Evolutionary conservation across 2,888 invertebrate species (phyloP).

Genomic region (Zaprionus lineosus): DNA sequence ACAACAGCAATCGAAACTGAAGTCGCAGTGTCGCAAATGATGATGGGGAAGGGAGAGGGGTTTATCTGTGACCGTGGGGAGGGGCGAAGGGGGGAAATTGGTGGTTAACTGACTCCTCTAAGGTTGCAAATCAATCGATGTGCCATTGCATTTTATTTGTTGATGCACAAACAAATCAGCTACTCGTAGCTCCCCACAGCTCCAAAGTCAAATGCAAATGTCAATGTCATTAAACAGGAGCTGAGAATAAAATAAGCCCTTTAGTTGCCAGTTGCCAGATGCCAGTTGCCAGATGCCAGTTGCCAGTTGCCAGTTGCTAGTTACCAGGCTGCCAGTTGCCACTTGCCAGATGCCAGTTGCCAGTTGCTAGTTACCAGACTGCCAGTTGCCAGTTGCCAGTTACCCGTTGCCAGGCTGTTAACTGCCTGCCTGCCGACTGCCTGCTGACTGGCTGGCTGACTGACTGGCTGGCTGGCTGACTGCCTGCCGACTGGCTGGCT

Average conservation of each 20-base stretch:
- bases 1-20: constrained; percentile 8
- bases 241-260: constrained; percentile 52
- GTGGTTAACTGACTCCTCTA: neutral
- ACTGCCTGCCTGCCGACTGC: no score
- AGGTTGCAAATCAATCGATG: constrained; percentile 64
- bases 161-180: constrained; percentile 40
- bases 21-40: neutral
- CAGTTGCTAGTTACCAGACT: no score
- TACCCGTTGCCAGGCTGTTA: no score
- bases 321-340: neutral
- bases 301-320: constrained; percentile 1
- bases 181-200: constrained; percentile 34
- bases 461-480: no score
- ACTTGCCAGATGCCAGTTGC: constrained; percentile 14
- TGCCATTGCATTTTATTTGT: constrained; percentile 67
- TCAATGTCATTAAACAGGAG: constrained; percentile 69
- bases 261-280: neutral
- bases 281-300: neutral
- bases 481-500: no score
- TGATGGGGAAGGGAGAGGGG: neutral
- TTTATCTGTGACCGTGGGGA: no score
- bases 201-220: constrained; percentile 56
- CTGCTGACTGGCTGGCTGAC: no score
- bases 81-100: neutral
- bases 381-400: no score